Evolutionary conservation across 2,888 invertebrate genomes (phyloP).

Genomic region (Aphidius colemani): DNA sequence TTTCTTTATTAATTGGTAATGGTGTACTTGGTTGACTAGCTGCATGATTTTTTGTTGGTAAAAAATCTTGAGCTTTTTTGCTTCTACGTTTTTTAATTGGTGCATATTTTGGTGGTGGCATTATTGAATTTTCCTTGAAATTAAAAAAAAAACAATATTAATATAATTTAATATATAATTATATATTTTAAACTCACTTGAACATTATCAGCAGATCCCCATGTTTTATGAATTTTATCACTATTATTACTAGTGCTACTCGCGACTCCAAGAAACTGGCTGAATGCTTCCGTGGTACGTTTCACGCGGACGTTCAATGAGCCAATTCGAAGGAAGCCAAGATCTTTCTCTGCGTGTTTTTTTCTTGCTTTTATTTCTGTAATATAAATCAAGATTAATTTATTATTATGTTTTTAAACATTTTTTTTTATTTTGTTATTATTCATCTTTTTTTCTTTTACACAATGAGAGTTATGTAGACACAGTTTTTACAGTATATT

Average conservation of each 20-base stretch:
- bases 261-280: slow-evolving; percentile 84
- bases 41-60: slow-evolving; percentile 45
- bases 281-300: slow-evolving; percentile 90
- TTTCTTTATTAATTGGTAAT: slow-evolving; percentile 40
- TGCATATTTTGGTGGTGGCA: slow-evolving; percentile 77
- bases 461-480: slow-evolving; percentile 5
- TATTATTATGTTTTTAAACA: neutral
- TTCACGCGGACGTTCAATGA: slow-evolving; percentile 90
- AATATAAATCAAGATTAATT: slow-evolving; percentile 47
- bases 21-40: slow-evolving; percentile 53
- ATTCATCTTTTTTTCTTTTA: neutral
- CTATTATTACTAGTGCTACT: slow-evolving; percentile 62
- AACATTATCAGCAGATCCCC: slow-evolving; percentile 90
- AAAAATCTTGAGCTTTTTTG: slow-evolving; percentile 63
- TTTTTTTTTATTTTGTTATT: neutral
- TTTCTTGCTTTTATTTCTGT: slow-evolving; percentile 76
- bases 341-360: slow-evolving; percentile 83
- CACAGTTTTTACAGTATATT: slow-evolving; percentile 2
- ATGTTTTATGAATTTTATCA: slow-evolving; percentile 81
- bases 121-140: slow-evolving; percentile 62
- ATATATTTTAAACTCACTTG: slow-evolving; percentile 61
- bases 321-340: slow-evolving; percentile 88
- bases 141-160: slow-evolving; percentile 3
- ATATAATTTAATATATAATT: neutral
- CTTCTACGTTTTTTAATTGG: slow-evolving; percentile 73